Evolutionary conservation across 2,797 vertebrate genomes (phyloP).

Genomic region (Falco rusticolus): DNA sequence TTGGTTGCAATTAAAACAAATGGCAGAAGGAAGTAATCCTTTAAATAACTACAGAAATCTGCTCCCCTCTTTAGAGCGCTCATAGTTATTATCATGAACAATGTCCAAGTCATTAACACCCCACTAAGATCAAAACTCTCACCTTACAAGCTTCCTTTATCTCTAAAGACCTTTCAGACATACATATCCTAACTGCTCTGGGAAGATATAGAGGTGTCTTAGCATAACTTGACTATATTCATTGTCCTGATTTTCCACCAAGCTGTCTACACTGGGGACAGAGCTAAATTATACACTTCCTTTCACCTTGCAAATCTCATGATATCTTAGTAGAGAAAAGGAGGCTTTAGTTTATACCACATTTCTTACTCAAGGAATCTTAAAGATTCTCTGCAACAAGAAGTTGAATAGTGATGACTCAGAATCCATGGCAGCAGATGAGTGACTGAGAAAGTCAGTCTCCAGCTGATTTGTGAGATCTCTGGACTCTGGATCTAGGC

Average conservation of each 20-base stretch:
- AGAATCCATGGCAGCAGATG: not conserved
- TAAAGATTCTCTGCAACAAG: not conserved
- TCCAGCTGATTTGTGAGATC: not conserved
- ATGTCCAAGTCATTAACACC: not conserved
- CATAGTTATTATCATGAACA: not conserved
- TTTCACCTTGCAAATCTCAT: not conserved
- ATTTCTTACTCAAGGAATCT: not conserved
- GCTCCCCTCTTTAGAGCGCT: not conserved
- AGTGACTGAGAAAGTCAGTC: not conserved
- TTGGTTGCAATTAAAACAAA: not conserved
- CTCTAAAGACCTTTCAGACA: not conserved
- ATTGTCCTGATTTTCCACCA: slow-evolving; percentile 17
- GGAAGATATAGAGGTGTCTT: not conserved
- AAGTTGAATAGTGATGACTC: not conserved
- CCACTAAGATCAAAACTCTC: not conserved
- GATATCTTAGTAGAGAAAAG: not conserved
- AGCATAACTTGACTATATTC: not conserved
- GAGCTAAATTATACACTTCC: slow-evolving; percentile 4
- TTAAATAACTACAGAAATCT: not conserved
- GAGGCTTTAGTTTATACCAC: not conserved
- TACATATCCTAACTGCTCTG: not conserved
- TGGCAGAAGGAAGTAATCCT: not conserved
- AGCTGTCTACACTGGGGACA: not conserved
- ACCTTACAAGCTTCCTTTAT: not conserved
- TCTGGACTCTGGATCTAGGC: not conserved